A percentile compares a stretch with the other conserved stretches of the same genome.
These are phyloP conservation scores for Condylura cristata DNA, from an alignment of 2,113 vertebrate genomes.

Conservation along the genomic window DNA sequence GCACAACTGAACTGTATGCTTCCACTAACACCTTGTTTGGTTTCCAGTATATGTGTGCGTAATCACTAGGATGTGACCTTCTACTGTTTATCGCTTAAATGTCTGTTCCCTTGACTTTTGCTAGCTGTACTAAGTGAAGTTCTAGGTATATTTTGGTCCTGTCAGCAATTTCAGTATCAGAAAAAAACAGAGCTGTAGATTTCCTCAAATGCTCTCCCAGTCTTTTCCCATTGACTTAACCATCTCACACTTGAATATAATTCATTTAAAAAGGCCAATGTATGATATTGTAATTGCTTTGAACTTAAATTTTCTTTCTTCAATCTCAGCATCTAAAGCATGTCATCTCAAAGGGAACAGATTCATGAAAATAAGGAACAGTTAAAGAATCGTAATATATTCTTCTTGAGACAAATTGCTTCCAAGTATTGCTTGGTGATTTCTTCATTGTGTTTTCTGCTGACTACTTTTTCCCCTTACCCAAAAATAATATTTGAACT, in stretches of 20 bases:
- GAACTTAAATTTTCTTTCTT: background rate
- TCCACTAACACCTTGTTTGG: background rate
- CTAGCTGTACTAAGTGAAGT: constrained; percentile 57
- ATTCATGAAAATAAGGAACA: background rate
- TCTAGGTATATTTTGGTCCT: constrained; percentile 61
- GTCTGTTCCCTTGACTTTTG: constrained; percentile 60
- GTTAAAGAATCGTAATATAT: background rate
- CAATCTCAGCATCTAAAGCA: background rate
- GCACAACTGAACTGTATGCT: constrained; percentile 57
- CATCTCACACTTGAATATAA: background rate
- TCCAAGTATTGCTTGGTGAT: background rate
- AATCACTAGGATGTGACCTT: constrained; percentile 72
- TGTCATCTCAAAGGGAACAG: background rate
- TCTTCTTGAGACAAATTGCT: background rate
- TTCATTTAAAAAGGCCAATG: background rate
- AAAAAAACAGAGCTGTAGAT: background rate
- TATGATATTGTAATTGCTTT: background rate
- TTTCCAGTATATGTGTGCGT: constrained; percentile 62
- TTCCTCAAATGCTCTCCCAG: background rate
- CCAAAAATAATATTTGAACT: background rate
- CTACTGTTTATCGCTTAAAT: constrained; percentile 72
- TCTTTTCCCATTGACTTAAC: background rate
- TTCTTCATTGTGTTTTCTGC: background rate
- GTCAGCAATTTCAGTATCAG: constrained; percentile 67
- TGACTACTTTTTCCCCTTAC: background rate